phyloP scores from a whole-genome alignment of 2,113 vertebrate species.

The Danionella cerebrum region DNA sequence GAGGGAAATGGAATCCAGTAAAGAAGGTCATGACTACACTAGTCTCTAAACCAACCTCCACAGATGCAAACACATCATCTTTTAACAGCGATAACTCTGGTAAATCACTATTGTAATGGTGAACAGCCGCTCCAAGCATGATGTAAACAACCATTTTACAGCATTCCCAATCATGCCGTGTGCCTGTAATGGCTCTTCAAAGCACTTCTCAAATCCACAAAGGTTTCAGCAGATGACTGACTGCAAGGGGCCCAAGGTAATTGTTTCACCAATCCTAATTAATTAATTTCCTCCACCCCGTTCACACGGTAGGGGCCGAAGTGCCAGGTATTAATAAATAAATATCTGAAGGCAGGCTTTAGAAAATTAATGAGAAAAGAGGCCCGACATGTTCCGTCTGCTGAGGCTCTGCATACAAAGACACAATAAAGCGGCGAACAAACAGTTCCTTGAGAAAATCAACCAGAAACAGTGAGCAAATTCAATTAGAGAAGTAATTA shows the following conservation, averaged over 20 bases:
- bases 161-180: no score
- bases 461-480: constrained; percentile 94
- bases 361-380: constrained; percentile 89
- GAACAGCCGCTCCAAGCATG: no score
- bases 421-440: constrained; percentile 98
- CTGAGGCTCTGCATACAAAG: constrained; percentile 90
- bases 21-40: no score
- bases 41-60: no score
- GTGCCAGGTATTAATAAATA: constrained; percentile 64
- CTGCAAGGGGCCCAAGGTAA: constrained; percentile 74
- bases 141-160: no score
- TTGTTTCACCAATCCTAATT: constrained; percentile 86
- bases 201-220: constrained; percentile 64
- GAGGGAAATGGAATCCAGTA: no score
- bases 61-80: no score
- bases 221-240: constrained; percentile 78
- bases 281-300: constrained; percentile 77
- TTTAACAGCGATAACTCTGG: no score
- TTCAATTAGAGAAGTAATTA: constrained; percentile 99
- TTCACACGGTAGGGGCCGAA: constrained; percentile 69
- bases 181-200: constrained; percentile 26
- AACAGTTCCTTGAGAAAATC: constrained; percentile 87
- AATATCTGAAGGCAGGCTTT: constrained; percentile 61
- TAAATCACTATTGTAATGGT: no score
- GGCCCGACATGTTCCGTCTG: constrained; percentile 87